Base-by-base conservation (phyloP, 2,113 vertebrate genomes). In the Rhinogobius similis region DNA sequence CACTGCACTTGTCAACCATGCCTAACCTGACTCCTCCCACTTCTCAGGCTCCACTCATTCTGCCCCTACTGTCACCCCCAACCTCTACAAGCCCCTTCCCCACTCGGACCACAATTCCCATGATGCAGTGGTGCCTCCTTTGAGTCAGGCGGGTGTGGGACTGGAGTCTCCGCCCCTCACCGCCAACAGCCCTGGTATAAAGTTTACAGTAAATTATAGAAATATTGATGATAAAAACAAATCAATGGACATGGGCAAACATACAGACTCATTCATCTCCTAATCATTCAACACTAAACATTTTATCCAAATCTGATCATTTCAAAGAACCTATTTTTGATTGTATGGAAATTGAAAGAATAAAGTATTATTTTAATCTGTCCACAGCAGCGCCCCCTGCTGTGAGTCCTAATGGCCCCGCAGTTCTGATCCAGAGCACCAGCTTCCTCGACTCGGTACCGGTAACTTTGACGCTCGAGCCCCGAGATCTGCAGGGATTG, bases 391-490 rank as follows among this genome's bases (percentile, higher is more conserved):
- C 73, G 13, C 64, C 83, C 50, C 72, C 77, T 14, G 58, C 66
- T 3, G 82, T 75, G 76, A 75, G 46, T 2, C 66, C 85, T 1
- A 87, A 87, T 2, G 75, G 79, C 11, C 65, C 65, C 62, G 74
- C 70, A 0, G 41, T 85, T 56, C 82, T 93, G 70, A 91, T 93
- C 62, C 92, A 94, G 87, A 94, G 92, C 81, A 94, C 93, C 82
- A 93, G 92, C 76, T 94, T 94, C 82, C 86, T 94, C 73, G 93
- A 94, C 69, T 92, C 92, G 0, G 92, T 94, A 66, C 93, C 93
- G 1, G 92, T 94, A 44, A 93, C 92, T 1, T 59, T 94, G 48
- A 94, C 91, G 1, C 70, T 93, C 2, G 93, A 94, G 82, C 91
- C 93, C 1, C 86, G 88, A 0, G 92, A 93, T 70, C 77, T 93